phyloP scores from a whole-genome alignment of 2,888 invertebrate genomes.

The Marronus borbonicus region DNA sequence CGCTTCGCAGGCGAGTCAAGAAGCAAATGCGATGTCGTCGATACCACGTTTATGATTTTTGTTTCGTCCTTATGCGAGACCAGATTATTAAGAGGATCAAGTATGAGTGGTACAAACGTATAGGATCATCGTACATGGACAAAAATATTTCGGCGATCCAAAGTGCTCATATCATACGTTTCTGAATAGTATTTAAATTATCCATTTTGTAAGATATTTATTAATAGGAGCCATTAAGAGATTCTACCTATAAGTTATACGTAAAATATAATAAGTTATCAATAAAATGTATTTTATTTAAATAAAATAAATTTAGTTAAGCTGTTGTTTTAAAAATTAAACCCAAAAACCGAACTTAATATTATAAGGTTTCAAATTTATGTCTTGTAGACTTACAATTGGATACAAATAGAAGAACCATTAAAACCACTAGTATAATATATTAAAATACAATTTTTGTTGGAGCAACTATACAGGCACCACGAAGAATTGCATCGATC shows the following conservation, averaged over 20 bases:
- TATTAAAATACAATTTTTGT: too few species aligned
- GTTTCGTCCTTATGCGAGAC: not conserved
- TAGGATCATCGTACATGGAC: conserved; percentile 16
- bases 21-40: conserved; percentile 66
- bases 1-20: conserved; percentile 65
- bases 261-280: conserved; percentile 46
- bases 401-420: too few species aligned
- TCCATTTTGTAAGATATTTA: conserved; percentile 52
- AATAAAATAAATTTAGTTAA: conserved; percentile 13
- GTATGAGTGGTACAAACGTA: conserved; percentile 30
- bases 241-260: conserved; percentile 39
- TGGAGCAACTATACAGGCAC: too few species aligned
- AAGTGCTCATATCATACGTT: conserved; percentile 52
- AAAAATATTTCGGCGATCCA: conserved; percentile 42
- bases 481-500: too few species aligned
- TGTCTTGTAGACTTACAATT: too few species aligned
- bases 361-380: not conserved
- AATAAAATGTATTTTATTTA: conserved; percentile 41
- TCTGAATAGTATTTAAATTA: conserved; percentile 43
- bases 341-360: not conserved
- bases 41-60: conserved; percentile 66
- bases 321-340: not conserved
- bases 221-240: conserved; percentile 44
- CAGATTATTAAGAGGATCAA: not conserved
- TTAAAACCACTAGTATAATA: too few species aligned